These are phyloP conservation scores for Diplazon laetatorius DNA, from an alignment of 2,888 invertebrate genomes.

Conservation along the genomic window DNA sequence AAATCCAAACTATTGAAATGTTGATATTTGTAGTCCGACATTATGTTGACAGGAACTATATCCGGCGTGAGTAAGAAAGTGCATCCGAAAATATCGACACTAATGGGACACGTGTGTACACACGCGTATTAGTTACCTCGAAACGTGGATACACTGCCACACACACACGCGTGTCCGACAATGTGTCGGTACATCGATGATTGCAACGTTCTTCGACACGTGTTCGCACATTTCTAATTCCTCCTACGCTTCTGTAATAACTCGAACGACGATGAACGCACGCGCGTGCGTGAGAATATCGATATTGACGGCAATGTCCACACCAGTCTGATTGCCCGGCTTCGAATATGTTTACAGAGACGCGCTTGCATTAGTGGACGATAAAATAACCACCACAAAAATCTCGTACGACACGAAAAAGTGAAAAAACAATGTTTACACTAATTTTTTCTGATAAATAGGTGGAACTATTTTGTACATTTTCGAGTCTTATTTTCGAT, in stretches of 20 bases:
- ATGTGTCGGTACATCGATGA: constrained; percentile 16
- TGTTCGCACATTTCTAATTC: constrained; percentile 5
- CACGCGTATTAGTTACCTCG: not conserved
- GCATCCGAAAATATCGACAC: constrained; percentile 25
- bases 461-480: no score
- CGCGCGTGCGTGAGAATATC: constrained; percentile 33
- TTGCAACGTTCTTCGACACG: constrained; percentile 17
- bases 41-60: constrained; percentile 3
- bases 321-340: not conserved
- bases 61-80: not conserved
- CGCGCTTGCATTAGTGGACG: no score
- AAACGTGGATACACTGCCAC: not conserved
- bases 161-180: not conserved
- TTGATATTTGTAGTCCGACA: not conserved
- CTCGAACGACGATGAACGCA: not conserved
- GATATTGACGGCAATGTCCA: not conserved
- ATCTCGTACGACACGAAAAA: no score
- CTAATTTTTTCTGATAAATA: no score
- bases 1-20: no score
- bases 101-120: constrained; percentile 29
- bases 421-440: no score
- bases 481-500: no score
- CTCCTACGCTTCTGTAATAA: constrained; percentile 11
- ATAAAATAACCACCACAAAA: no score
- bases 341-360: not conserved